phyloP scores from a whole-genome alignment of 2,113 vertebrate species.

The Antechinus stuartii region DNA sequence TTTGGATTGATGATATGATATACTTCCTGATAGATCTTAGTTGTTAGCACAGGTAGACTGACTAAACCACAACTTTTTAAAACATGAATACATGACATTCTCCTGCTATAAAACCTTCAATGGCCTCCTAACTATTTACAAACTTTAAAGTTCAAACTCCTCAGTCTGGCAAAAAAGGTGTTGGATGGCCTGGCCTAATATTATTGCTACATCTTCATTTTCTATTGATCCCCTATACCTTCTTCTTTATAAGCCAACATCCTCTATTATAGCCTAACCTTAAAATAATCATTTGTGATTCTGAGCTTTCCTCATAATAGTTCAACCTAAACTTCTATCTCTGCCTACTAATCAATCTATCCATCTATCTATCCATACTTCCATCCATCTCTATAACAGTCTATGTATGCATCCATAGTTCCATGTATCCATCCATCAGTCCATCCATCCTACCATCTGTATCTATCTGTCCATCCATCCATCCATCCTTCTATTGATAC shows the following conservation, averaged over 20 bases:
- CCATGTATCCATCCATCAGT: not conserved
- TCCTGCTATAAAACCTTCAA: not conserved
- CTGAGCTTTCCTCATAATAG: not conserved
- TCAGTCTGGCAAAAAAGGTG: not conserved
- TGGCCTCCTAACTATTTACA: not conserved
- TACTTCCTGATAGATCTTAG: not conserved
- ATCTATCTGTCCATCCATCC: not conserved
- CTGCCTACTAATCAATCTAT: not conserved
- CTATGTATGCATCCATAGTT: not conserved
- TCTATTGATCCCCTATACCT: not conserved
- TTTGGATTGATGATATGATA: not conserved
- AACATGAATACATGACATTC: not conserved
- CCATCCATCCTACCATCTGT: not conserved
- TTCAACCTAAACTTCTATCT: not conserved
- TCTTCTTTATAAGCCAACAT: not conserved
- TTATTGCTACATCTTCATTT: not conserved
- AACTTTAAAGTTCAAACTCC: not conserved
- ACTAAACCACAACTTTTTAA: not conserved
- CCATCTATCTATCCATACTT: not conserved
- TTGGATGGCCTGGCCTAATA: not conserved
- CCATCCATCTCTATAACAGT: not conserved
- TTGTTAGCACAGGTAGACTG: not conserved
- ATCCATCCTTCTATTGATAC: too few relatives aligned
- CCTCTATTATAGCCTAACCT: not conserved
- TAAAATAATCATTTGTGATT: not conserved